Conservation (phyloP, 2,888 invertebrate species). For the Mellilla xanthometata region DNA sequence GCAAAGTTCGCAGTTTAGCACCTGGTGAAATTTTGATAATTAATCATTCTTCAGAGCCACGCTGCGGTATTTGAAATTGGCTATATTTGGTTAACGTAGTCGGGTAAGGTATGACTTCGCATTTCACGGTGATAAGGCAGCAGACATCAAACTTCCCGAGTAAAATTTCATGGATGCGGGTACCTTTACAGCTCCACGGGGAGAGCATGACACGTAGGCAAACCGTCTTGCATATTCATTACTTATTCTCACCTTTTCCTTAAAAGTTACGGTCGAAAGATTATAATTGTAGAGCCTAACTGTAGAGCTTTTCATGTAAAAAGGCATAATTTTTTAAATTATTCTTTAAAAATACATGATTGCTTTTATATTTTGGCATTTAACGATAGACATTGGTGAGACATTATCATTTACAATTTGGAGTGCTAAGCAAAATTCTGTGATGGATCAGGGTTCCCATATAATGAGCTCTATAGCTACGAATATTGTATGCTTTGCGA, state of each 20-base stretch:
- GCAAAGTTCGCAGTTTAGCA: slow-evolving; percentile 23
- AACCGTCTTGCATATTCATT: not conserved
- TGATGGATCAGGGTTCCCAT: no score
- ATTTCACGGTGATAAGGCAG: slow-evolving; percentile 1
- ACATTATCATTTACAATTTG: no score
- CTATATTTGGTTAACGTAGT: slow-evolving; percentile 6
- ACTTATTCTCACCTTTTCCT: not conserved
- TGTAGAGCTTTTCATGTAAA: no score
- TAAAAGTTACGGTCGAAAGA: no score
- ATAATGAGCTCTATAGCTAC: no score
- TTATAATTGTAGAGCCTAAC: no score
- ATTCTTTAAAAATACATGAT: no score
- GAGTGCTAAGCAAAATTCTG: no score
- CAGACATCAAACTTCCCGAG: slow-evolving; percentile 1
- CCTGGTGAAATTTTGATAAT: slow-evolving; percentile 24
- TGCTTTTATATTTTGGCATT: no score
- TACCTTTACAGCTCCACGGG: not conserved
- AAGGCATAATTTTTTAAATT: no score
- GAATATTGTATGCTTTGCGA: no score
- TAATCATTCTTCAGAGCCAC: slow-evolving; percentile 17
- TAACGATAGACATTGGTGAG: no score
- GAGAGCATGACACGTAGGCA: not conserved
- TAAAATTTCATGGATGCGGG: not conserved
- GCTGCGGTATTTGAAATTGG: slow-evolving; percentile 6
- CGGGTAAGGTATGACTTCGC: slow-evolving; percentile 5